phyloP scores from a whole-genome alignment of 2,888 invertebrate species.

The Hofmannophila pseudospretella region DNA sequence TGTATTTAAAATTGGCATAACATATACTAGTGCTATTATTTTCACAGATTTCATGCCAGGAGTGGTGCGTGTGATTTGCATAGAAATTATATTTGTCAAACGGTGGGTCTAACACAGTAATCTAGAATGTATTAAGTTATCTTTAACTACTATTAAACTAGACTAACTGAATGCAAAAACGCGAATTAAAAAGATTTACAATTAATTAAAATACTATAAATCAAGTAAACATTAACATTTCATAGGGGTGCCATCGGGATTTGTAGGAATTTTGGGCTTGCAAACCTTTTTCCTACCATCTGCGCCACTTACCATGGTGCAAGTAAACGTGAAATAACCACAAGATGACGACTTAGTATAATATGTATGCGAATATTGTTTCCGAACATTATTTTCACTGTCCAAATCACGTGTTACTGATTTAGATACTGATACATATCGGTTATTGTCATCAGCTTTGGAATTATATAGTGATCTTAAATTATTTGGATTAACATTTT shows the following conservation, averaged over 20 bases:
- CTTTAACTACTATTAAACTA: too few species aligned
- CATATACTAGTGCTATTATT: too few species aligned
- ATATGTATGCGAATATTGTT: conserved; percentile 87
- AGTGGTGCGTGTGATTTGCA: too few species aligned
- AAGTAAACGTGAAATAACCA: conserved; percentile 91
- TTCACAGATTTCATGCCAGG: too few species aligned
- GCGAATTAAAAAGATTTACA: too few species aligned
- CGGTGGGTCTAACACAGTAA: too few species aligned
- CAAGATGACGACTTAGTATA: conserved; percentile 92
- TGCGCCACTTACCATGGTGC: conserved; percentile 86
- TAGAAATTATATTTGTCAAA: too few species aligned
- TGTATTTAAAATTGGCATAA: too few species aligned
- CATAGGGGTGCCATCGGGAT: conserved; percentile 85
- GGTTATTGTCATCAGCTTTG: conserved; percentile 74
- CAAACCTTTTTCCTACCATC: conserved; percentile 89
- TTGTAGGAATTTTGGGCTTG: conserved; percentile 86
- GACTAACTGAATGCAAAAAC: too few species aligned
- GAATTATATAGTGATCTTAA: conserved; percentile 50
- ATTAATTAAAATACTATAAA: not conserved
- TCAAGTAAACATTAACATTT: conserved; percentile 53
- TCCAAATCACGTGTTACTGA: conserved; percentile 86
- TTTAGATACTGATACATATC: conserved; percentile 88
- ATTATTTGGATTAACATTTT: conserved; percentile 50
- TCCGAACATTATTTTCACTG: conserved; percentile 79
- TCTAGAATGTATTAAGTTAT: too few species aligned